These are phyloP conservation scores for Heliconius cydno DNA, from an alignment of 2,888 invertebrate genomes.

Conservation along the genomic window DNA sequence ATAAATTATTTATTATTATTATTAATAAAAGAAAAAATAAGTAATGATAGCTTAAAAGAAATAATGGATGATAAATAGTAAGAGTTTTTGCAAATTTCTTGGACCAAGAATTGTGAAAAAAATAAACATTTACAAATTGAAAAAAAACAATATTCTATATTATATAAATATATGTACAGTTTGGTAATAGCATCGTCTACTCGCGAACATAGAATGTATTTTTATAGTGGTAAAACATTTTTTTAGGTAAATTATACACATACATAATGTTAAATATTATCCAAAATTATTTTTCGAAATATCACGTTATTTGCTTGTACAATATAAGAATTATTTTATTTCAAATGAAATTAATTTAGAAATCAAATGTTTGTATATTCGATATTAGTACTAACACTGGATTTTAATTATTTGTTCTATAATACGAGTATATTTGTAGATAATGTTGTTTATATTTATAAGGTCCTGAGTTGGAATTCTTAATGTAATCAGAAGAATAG, in stretches of 20 bases:
- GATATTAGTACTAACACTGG: neutral
- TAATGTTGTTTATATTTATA: neutral
- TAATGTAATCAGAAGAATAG: neutral
- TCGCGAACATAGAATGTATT: constrained; percentile 9
- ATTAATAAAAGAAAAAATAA: neutral
- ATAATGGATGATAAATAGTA: neutral
- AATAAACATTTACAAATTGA: neutral
- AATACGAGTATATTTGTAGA: neutral
- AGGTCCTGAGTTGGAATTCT: neutral
- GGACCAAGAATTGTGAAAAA: constrained; percentile 5
- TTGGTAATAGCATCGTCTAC: neutral
- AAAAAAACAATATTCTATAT: neutral
- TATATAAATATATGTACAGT: neutral
- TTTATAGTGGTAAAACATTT: constrained; percentile 26
- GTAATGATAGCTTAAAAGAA: no score
- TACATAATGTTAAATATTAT: constrained; percentile 10
- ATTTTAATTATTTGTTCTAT: neutral
- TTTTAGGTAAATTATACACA: constrained; percentile 26
- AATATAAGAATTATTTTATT: no score
- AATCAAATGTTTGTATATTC: no score
- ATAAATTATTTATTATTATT: neutral
- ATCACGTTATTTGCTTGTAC: neutral
- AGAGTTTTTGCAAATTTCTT: neutral
- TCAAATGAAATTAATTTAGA: no score
- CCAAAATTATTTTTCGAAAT: constrained; percentile 26